These are phyloP conservation scores for Gymnoscopelus braueri DNA, from an alignment of 2,797 vertebrate genomes.

Conservation along the genomic window DNA sequence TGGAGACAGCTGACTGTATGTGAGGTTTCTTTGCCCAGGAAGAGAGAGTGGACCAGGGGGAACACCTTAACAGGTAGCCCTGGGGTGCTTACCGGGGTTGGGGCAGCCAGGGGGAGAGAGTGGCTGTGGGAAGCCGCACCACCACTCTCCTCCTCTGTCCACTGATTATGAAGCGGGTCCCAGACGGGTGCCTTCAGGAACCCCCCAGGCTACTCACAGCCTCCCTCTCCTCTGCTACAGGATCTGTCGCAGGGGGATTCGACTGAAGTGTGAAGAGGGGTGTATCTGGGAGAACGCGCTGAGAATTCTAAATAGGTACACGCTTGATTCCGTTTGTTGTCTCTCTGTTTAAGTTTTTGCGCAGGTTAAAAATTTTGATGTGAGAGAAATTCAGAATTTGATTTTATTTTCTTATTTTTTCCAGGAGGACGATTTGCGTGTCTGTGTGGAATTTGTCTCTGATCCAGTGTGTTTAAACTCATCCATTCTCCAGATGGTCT, in stretches of 20 bases:
- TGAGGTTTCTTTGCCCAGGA: constrained; percentile 74
- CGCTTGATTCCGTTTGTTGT: constrained; percentile 71
- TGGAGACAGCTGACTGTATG: constrained; percentile 61
- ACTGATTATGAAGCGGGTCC: constrained; percentile 84
- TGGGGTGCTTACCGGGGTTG: constrained; percentile 79
- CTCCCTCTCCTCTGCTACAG: constrained; percentile 82
- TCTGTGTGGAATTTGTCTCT: constrained; percentile 46
- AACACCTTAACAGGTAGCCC: constrained; percentile 82
- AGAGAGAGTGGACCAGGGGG: constrained; percentile 79
- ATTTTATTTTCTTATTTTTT: not conserved
- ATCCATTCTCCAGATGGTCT: constrained; percentile 49
- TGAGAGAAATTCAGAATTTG: constrained; percentile 13
- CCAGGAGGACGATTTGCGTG: not conserved
- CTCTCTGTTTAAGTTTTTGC: constrained; percentile 69
- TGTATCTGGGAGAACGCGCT: constrained; percentile 72
- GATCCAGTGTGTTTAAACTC: constrained; percentile 49
- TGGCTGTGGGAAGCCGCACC: constrained; percentile 72
- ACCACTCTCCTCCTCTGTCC: constrained; percentile 76
- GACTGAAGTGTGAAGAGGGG: constrained; percentile 80
- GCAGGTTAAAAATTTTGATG: constrained; percentile 51
- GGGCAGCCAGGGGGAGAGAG: constrained; percentile 72
- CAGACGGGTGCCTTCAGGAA: constrained; percentile 83
- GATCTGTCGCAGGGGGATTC: constrained; percentile 81
- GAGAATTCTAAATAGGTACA: constrained; percentile 75
- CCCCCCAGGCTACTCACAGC: constrained; percentile 82